Percentiles rank a stretch among this genome's conserved stretches.
Conservation (phyloP, 1,140 invertebrate species). For the Mercenaria mercenaria region DNA sequence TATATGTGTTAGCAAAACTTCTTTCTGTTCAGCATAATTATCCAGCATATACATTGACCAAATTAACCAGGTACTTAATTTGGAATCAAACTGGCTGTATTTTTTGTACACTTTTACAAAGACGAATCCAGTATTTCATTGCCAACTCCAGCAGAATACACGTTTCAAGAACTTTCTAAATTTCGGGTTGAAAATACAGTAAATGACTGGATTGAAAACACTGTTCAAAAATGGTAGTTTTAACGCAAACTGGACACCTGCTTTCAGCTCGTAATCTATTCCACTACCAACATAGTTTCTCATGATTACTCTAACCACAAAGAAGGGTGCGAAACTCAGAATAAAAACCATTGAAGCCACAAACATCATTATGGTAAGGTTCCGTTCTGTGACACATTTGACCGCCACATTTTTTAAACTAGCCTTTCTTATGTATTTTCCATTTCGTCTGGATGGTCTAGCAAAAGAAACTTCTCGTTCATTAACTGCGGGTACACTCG, state of each 20-base stretch:
- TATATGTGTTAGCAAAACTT: too few relatives aligned
- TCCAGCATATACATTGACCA: too few relatives aligned
- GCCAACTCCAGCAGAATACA: too few relatives aligned
- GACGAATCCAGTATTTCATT: too few relatives aligned
- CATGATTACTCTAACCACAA: not conserved
- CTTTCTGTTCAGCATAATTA: too few relatives aligned
- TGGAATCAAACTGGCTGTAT: too few relatives aligned
- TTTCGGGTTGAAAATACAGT: conserved; percentile 34
- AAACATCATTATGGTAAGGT: conserved; percentile 32
- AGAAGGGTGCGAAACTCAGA: conserved; percentile 1
- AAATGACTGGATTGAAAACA: conserved; percentile 27
- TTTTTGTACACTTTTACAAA: too few relatives aligned
- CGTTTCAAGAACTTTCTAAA: conserved; percentile 14
- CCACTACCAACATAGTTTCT: not conserved
- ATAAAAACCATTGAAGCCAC: not conserved
- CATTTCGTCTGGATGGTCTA: too few relatives aligned
- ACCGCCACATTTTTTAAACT: not conserved
- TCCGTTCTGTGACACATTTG: not conserved
- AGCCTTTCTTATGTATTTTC: too few relatives aligned
- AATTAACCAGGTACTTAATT: too few relatives aligned
- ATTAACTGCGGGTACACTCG: too few relatives aligned
- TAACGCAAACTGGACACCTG: not conserved
- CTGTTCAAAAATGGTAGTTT: not conserved
- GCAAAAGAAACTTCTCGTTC: too few relatives aligned
- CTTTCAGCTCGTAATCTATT: not conserved